Evolutionary conservation across 2,797 vertebrate genomes (phyloP), one percentile per base, ranked within the genome.

Genomic region (Leptoclinus maculatus): DNA sequence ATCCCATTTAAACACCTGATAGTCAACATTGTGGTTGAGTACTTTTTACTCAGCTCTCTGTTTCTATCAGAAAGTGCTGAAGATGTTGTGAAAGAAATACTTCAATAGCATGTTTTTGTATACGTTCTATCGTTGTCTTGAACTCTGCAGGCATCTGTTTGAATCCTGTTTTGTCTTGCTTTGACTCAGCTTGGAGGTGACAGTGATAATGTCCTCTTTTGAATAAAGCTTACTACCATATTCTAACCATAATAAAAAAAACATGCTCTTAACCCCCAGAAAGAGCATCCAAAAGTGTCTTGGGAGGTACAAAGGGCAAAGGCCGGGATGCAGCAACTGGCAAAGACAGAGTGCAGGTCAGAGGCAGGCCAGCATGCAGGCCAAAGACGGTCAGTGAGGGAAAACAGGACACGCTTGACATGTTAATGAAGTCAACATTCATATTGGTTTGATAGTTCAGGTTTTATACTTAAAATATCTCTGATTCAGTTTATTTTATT

Each of bases 341-440:
- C 71, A 83, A 78, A 80, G 78, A 87, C 82, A 88, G 74, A 80
- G 77, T 36, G n/a, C 47, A 74, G 85, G 89, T 90, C 85, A 71
- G 83, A 38, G 49, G 34, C 66, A 65, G 88, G 84, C 54, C 82
- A 60, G 67, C 49, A 7, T 27, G 32, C 56, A 62, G 73, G 70
- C 62, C 74, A 79, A 32, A 78, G 64, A 66, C 9, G 3, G 32
- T 54, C 76, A 80, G 66, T 76, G 13, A 56, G 62, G 68, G 71
- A 80, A 51, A 71, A 79, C 66, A 70, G 53, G 59, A 73, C 84
- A 67, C 3, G 54, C 57, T 34, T 23, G 21, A 83, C 25, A 88
- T 90, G 66, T 72, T 82, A 86, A 90, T 83, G 56, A 85, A 83
- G 59, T 64, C 64, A 41, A 39, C 34, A 67, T 79, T 81, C 27